These are phyloP conservation scores for Peucedramus taeniatus DNA, from an alignment of 2,113 vertebrate species.

Conservation along the genomic window DNA sequence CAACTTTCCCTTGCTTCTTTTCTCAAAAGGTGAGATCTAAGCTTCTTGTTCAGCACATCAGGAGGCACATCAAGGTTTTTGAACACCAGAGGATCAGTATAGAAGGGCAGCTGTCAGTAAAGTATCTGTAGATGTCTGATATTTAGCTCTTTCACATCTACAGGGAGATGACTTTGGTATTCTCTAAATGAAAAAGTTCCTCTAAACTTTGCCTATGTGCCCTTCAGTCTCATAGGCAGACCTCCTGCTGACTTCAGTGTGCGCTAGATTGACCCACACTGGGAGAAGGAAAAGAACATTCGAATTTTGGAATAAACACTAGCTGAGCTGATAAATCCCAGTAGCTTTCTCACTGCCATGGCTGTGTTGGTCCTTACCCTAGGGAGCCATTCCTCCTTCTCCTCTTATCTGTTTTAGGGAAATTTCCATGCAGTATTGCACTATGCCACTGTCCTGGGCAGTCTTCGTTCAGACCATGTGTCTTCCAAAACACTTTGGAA, in stretches of 20 bases:
- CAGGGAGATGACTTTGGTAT: neutral
- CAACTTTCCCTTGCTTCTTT: neutral
- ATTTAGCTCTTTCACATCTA: neutral
- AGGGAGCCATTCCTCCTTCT: neutral
- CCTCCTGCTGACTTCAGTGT: neutral
- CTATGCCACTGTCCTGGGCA: neutral
- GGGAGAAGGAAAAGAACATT: neutral
- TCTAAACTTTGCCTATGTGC: neutral
- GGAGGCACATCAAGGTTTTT: neutral
- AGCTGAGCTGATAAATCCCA: neutral
- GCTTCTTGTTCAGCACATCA: neutral
- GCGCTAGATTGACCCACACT: fast-evolving
- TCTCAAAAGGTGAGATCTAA: neutral
- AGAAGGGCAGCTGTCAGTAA: neutral
- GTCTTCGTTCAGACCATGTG: neutral
- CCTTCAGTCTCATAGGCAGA: neutral
- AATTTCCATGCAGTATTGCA: neutral
- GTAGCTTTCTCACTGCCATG: neutral
- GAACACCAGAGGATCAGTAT: neutral
- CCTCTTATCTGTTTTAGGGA: neutral
- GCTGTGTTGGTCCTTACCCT: neutral
- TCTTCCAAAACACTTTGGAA: neutral
- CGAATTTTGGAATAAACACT: neutral
- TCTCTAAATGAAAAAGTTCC: neutral
- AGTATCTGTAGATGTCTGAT: neutral